Evolutionary conservation across 2,888 invertebrate species (phyloP).

Genomic region (Epinotia demarniana): DNA sequence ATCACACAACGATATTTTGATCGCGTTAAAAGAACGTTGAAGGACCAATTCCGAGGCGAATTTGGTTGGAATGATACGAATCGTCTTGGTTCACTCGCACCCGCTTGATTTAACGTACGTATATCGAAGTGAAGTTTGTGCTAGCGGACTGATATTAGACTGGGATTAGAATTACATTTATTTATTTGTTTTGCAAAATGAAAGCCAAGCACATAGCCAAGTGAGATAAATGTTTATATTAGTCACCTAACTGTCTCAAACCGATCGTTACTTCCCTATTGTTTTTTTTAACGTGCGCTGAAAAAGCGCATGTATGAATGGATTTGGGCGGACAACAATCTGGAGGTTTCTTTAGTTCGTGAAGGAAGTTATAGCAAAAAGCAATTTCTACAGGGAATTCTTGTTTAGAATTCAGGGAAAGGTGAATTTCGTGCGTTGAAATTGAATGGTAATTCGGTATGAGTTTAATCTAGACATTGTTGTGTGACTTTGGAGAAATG

Average conservation of each 20-base stretch:
- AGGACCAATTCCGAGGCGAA: neutral
- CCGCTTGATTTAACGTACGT: neutral
- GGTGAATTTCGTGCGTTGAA: neutral
- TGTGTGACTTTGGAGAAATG: constrained; percentile 20
- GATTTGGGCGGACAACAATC: neutral
- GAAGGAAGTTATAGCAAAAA: neutral
- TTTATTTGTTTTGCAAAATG: neutral
- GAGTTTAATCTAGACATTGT: constrained; percentile 10
- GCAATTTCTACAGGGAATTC: neutral
- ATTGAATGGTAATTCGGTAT: no score
- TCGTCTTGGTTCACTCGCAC: neutral
- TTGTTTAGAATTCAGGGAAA: neutral
- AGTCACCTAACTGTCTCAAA: neutral
- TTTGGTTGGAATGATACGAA: neutral
- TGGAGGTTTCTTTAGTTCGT: neutral
- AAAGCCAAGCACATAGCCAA: neutral
- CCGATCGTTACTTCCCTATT: no score
- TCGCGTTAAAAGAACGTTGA: neutral
- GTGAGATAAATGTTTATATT: neutral
- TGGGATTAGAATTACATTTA: neutral
- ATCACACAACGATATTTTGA: constrained; percentile 49
- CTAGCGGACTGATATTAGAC: neutral
- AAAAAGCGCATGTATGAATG: no score
- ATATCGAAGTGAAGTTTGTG: neutral
- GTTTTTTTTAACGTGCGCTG: no score